Evolutionary conservation across 2,888 invertebrate species (phyloP), one percentile per base, ranked within the genome.

Genomic region (Diloba caeruleocephala): DNA sequence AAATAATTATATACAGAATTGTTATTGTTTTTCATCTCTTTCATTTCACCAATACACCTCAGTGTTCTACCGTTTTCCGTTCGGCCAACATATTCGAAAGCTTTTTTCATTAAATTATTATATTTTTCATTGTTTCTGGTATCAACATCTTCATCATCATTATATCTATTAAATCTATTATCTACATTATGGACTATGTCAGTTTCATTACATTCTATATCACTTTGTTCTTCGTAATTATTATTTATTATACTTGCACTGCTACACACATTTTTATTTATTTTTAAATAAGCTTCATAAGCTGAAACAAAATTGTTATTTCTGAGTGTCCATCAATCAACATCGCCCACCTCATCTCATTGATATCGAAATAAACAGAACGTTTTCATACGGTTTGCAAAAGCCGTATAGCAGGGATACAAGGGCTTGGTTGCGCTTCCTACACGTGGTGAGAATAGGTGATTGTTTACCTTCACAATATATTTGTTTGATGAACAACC

Each of bases 401-500:
- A n/a, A n/a, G n/a, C n/a, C n/a, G n/a, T n/a, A n/a, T n/a, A n/a
- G n/a, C n/a, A n/a, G n/a, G n/a, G n/a, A n/a, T n/a, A n/a, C n/a
- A n/a, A n/a, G n/a, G n/a, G n/a, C n/a, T n/a, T n/a, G n/a, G n/a
- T n/a, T n/a, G n/a, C n/a, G n/a, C n/a, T n/a, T n/a, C n/a, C n/a
- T n/a, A n/a, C n/a, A n/a, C n/a, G n/a, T n/a, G n/a, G n/a, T n/a
- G n/a, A n/a, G n/a, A n/a, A n/a, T n/a, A n/a, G n/a, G n/a, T n/a
- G n/a, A n/a, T n/a, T n/a, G n/a, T n/a, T n/a, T 88, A 95, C 96
- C 95, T 87, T 96, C 95, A 21, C 96, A 94, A 33, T 97, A 94
- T 44, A 98, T 96, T 85, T 97, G 96, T 80, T 98, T 98, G 14
- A 98, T 96, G 70, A 97, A 96, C 0, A 98, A 88, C 0, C 98